phyloP scores from a whole-genome alignment of 2,797 vertebrate genomes.

The Sebastes hubbsi region DNA sequence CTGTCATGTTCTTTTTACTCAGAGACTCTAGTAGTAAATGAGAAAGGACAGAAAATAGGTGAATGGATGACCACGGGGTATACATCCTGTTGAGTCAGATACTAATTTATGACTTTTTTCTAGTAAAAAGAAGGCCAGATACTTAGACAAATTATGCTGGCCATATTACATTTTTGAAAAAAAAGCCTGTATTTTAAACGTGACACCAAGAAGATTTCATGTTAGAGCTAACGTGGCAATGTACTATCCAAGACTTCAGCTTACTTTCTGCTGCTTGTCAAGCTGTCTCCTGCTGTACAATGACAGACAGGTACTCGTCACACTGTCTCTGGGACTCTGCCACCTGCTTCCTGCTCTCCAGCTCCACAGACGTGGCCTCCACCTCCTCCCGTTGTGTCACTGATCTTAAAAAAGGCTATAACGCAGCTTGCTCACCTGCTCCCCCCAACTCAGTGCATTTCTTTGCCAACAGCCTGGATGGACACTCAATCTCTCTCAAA shows the following conservation, averaged over 20 bases:
- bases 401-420: constrained; percentile 85
- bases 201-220: neutral
- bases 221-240: neutral
- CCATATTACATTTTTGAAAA: neutral
- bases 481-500: neutral
- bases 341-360: constrained; percentile 83
- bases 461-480: constrained; percentile 76
- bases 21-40: constrained; percentile 84
- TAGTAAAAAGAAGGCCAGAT: constrained; percentile 1
- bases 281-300: constrained; percentile 80
- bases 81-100: neutral
- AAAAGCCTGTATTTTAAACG: neutral
- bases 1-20: constrained; percentile 85
- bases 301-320: constrained; percentile 84
- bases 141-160: neutral
- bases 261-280: constrained; percentile 84
- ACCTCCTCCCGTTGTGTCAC: constrained; percentile 81
- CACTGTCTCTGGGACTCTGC: constrained; percentile 83
- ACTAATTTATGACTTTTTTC: neutral
- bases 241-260: neutral
- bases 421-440: constrained; percentile 81
- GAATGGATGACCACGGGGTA: neutral
- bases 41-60: neutral
- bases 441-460: constrained; percentile 77
- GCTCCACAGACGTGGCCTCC: constrained; percentile 83